These are phyloP conservation scores for Embidobia sp. DNA, from an alignment of 2,888 invertebrate species.

Conservation along the genomic window DNA sequence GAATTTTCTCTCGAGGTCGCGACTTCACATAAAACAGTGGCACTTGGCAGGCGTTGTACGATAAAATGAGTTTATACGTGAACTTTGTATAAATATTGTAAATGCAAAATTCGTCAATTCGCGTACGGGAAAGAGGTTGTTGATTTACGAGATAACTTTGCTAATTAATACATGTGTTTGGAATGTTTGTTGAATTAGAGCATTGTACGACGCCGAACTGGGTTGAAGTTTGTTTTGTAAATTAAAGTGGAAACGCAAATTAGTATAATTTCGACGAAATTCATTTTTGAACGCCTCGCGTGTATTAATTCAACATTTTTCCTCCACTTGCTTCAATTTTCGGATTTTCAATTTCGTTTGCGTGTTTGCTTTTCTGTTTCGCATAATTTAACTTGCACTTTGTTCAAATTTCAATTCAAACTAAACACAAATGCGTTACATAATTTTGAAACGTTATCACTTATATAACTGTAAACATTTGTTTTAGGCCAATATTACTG, in stretches of 20 bases:
- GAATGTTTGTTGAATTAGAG: conserved; percentile 55
- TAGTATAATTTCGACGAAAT: conserved; percentile 35
- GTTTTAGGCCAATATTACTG: conserved; percentile 38
- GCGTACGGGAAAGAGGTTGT: conserved; percentile 51
- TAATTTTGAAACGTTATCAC: conserved; percentile 19
- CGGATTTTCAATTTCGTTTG: too few species aligned
- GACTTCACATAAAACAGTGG: conserved; percentile 9
- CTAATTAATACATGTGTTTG: conserved; percentile 61
- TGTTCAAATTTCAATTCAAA: neutral
- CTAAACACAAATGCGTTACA: conserved; percentile 13
- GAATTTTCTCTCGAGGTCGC: neutral
- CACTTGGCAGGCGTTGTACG: conserved; percentile 40
- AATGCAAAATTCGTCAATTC: conserved; percentile 56
- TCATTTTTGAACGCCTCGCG: conserved; percentile 12
- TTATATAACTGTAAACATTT: conserved; percentile 27
- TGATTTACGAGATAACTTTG: conserved; percentile 56
- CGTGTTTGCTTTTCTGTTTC: neutral
- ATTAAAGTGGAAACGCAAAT: conserved; percentile 47
- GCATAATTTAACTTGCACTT: neutral
- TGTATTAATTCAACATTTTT: conserved; percentile 4
- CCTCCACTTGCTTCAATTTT: too few species aligned
- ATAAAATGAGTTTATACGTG: conserved; percentile 27
- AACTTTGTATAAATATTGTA: conserved; percentile 48
- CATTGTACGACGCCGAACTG: conserved; percentile 46
- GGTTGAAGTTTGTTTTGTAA: conserved; percentile 54